Base-by-base conservation (phyloP, 2,888 invertebrate species). In the Platycheirus rosarum region DNA sequence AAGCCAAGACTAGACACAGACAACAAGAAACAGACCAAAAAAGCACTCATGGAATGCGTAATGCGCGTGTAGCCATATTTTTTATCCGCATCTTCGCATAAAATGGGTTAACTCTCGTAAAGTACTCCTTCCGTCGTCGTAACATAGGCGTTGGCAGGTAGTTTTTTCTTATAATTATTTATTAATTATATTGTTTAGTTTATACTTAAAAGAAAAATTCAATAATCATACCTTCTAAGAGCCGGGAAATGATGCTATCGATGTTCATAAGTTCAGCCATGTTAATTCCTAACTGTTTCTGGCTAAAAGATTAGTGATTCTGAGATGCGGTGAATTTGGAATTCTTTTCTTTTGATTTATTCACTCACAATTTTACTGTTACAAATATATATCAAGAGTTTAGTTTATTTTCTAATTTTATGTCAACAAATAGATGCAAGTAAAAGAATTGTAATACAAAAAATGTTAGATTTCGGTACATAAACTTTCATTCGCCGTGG, bases 191-290 rank as follows among this genome's bases (percentile, higher is more conserved):
- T 60, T 6, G 5, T 11, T 14, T 8, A 53, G n/a, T n/a, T n/a
- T n/a, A n/a, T n/a, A n/a, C n/a, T n/a, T 35, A 13, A 55, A 53
- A 23, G 55, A 1, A 44, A 42, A 26, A 18, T 32, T 23, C 6
- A 23, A 1, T 20, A 11, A 32, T 49, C 76, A 85, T 85, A 90
- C 89, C 89, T 88, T 89, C 89, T 63, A 89, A 85, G 76, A 89
- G 86, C 75, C 89, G 87, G 85, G 89, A 90, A 82, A 89, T 89
- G 85, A 89, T 89, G 86, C 89, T 90, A 85, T 89, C 89, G 84
- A 89, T 89, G 80, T 89, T 89, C 88, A 90, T 89, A 86, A 89
- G 86, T 86, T 89, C 89, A 86, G 88, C 88, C 89, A 89, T 51
- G 60, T 66, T 73, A 18, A 1, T 51, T 68, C 35, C 40, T 44